These are phyloP conservation scores for Bufotes viridis DNA, from an alignment of 2,797 vertebrate genomes.

Conservation along the genomic window DNA sequence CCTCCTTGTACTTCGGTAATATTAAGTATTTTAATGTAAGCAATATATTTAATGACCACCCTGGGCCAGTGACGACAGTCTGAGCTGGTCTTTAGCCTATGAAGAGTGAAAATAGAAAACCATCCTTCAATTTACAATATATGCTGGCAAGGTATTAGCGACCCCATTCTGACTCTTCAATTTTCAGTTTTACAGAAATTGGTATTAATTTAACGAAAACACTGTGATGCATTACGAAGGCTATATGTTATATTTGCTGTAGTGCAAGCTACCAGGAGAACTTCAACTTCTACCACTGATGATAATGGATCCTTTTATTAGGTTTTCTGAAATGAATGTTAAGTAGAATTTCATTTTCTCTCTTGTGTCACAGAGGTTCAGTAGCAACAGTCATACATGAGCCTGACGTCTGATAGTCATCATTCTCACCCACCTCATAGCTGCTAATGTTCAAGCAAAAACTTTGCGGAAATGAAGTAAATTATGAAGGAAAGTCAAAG, in stretches of 20 bases:
- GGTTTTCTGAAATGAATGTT: neutral
- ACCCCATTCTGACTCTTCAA: neutral
- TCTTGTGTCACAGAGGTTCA: neutral
- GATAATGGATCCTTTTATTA: neutral
- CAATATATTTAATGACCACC: neutral
- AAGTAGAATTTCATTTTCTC: neutral
- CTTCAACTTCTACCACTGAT: neutral
- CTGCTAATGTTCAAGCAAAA: neutral
- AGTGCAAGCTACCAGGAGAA: neutral
- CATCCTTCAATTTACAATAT: neutral
- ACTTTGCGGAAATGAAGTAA: neutral
- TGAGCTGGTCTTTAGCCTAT: neutral
- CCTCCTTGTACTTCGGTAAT: neutral
- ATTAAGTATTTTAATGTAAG: no score
- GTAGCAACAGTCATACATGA: neutral
- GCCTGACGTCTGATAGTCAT: neutral
- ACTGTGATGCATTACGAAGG: neutral
- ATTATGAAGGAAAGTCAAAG: neutral
- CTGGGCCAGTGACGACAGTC: neutral
- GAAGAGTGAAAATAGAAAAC: neutral
- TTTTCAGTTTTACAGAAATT: slow-evolving; percentile 4
- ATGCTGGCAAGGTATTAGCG: neutral
- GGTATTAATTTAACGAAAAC: neutral
- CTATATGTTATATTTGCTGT: neutral
- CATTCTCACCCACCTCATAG: neutral